These are phyloP conservation scores for Microplitis demolitor DNA, from an alignment of 1,140 invertebrate species.

Conservation along the genomic window DNA sequence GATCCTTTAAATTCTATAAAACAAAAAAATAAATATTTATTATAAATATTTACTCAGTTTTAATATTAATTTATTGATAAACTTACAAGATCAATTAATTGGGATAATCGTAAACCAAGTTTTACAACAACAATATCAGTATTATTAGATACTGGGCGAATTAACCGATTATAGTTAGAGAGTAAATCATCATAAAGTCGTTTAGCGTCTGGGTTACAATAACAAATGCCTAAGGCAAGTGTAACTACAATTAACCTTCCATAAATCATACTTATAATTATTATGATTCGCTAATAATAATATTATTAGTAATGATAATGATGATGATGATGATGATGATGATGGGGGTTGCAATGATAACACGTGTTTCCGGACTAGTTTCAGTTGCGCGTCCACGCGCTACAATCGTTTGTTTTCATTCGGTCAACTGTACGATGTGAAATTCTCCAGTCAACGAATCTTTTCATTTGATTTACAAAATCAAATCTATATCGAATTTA, in stretches of 20 bases:
- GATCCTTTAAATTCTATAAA: constrained; percentile 92
- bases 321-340: no score
- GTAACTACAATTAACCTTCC: constrained; percentile 41
- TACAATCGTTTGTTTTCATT: constrained; percentile 2
- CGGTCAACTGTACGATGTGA: background rate
- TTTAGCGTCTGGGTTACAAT: constrained; percentile 86
- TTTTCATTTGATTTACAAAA: no score
- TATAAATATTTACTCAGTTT: background rate
- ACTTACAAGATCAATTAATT: constrained; percentile 92
- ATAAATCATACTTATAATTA: constrained; percentile 31
- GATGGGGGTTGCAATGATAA: no score
- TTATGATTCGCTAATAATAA: constrained; percentile 10
- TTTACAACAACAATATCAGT: constrained; percentile 92
- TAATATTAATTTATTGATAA: background rate
- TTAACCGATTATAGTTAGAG: constrained; percentile 94
- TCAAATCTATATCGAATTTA: no score
- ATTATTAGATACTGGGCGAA: constrained; percentile 91
- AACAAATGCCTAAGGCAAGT: constrained; percentile 35
- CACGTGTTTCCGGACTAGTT: constrained; percentile 4
- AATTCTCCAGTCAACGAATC: no score
- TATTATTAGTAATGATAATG: no score
- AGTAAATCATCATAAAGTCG: constrained; percentile 93
- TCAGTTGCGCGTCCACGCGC: background rate
- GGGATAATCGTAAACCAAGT: constrained; percentile 87
- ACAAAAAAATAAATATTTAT: constrained; percentile 43